Evolutionary conservation across 2,888 invertebrate genomes (phyloP), one percentile per base, ranked within the genome.

Genomic region (Chelonus formosanus): DNA sequence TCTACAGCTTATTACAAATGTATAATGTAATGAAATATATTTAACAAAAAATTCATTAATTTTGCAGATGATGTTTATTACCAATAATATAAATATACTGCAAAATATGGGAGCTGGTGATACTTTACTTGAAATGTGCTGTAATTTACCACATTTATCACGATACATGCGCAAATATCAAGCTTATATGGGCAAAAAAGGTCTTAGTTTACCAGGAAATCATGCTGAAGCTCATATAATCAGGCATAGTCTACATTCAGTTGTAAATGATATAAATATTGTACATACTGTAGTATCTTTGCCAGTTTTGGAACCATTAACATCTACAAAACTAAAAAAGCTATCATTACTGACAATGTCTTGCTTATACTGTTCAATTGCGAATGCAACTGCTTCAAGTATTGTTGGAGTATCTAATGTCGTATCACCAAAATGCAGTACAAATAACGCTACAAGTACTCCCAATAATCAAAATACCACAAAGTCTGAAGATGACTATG

Each of bases 281-380:
- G 94, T 95, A 66, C 91, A 92, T 80, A 89, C 92, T 71, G 94
- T 94, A 5, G 87, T 96, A 73, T 92, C 94, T 20, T 85, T 97
- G 75, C 96, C 96, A 0, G 90, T 96, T 67, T 85, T 96, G 63
- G 96, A 97, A 82, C 96, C 97, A 0, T 86, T 97, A 74, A 94
- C 93, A 6, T 89, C 92, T 3, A 90, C 90, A n/a, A 92, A 95
- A 75, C 89, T 97, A 56, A 89, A 91, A 67, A 93, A 93, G 79
- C 86, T 97, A 50, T 92, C 93, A 55, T 90, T 91, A 68, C 87
- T 97, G 69, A 92, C 93, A 62, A 92, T 93, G 85, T 92, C 95
- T 4, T 94, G 93, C 74, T 84, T 97, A 3, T 92, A 96, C 73
- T 92, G 91, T 75, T 92, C 92, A 3, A 90, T 92, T 20, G 88